phyloP scores from a whole-genome alignment of 2,888 invertebrate species.

The Oligia latruncula region DNA sequence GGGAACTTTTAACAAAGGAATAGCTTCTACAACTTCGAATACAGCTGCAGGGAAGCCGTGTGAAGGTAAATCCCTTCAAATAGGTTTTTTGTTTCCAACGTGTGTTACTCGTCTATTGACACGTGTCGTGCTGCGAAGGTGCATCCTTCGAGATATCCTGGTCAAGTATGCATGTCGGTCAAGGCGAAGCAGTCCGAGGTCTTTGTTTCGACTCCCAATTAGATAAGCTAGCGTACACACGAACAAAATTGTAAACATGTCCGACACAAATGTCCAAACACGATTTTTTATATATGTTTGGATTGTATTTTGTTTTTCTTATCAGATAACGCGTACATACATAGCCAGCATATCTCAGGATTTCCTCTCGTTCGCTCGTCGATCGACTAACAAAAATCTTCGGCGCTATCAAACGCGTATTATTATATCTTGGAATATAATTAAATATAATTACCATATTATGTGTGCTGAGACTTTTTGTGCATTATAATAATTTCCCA shows the following conservation, averaged over 20 bases:
- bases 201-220: conserved; percentile 45
- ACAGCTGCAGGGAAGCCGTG: not conserved
- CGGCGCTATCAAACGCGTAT: conserved; percentile 36
- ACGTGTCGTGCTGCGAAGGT: conserved; percentile 4
- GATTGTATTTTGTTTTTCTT: conserved; percentile 56
- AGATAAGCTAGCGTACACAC: conserved; percentile 52
- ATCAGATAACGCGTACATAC: conserved; percentile 52
- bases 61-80: not conserved
- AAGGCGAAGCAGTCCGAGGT: conserved; percentile 43
- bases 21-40: not conserved
- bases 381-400: conserved; percentile 45
- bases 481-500: conserved; percentile 56
- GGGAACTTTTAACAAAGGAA: conserved; percentile 8
- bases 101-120: not conserved
- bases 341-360: conserved; percentile 55
- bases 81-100: not conserved
- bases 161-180: conserved; percentile 43
- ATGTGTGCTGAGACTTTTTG: conserved; percentile 54
- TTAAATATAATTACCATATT: conserved; percentile 60
- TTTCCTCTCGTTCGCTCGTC: conserved; percentile 49
- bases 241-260: conserved; percentile 51
- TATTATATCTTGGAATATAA: conserved; percentile 57
- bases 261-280: conserved; percentile 51
- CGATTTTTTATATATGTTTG: conserved; percentile 52
- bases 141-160: conserved; percentile 25